Evolutionary conservation across 2,888 invertebrate species (phyloP).

Genomic region (Penaeus monodon): DNA sequence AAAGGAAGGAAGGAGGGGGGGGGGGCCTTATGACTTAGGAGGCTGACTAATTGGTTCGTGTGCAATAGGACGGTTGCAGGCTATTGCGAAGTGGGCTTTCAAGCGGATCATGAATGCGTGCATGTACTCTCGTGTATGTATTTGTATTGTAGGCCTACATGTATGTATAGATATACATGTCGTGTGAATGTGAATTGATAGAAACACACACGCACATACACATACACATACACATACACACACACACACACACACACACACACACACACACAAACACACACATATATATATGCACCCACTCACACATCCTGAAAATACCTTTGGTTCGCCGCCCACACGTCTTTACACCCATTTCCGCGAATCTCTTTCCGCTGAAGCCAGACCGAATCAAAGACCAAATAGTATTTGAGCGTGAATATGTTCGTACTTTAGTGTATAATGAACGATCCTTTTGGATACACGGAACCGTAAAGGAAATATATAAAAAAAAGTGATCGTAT

Average conservation of each 20-base stretch:
- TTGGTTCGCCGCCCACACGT: no score
- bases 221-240: neutral
- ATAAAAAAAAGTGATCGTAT: no score
- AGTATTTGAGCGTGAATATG: no score
- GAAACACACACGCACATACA: neutral
- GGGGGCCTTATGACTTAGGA: neutral
- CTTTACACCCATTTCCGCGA: no score
- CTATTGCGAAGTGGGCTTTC: no score
- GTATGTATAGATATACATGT: neutral
- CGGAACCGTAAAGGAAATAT: no score
- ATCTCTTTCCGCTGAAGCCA: no score
- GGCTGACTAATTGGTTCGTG: neutral
- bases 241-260: neutral
- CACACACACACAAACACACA: neutral
- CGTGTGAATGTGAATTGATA: neutral
- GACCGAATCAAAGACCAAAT: no score
- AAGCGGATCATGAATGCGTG: neutral
- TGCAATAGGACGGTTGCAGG: no score
- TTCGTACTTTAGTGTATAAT: no score
- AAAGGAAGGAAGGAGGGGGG: neutral
- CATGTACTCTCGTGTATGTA: neutral
- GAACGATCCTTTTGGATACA: no score
- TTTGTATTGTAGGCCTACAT: neutral
- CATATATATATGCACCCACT: neutral
- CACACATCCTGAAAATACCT: neutral